phyloP scores from a whole-genome alignment of 2,888 invertebrate species.

The Xylota sylvarum region DNA sequence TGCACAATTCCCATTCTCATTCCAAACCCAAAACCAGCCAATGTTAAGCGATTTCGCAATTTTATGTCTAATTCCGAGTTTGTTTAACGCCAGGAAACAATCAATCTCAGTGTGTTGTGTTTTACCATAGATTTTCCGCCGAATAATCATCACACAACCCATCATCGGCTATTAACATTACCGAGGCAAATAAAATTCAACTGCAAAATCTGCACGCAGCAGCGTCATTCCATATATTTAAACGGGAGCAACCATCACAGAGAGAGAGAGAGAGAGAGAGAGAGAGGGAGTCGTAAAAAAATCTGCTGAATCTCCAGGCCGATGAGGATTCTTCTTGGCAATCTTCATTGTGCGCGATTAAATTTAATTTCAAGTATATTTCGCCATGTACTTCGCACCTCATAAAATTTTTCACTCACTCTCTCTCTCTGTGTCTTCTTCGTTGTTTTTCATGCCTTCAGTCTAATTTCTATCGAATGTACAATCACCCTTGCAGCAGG shows the following conservation, averaged over 20 bases:
- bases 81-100: constrained; percentile 70
- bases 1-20: constrained; percentile 4
- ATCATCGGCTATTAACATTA: constrained; percentile 46
- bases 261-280: neutral
- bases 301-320: constrained; percentile 36
- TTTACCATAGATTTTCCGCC: constrained; percentile 35
- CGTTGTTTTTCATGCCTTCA: neutral
- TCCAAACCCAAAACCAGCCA: neutral
- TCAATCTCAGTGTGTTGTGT: constrained; percentile 56
- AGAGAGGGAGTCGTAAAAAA: constrained; percentile 26
- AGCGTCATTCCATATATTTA: neutral
- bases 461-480: constrained; percentile 52
- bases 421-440: no score
- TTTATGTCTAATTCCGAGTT: constrained; percentile 46
- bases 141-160: constrained; percentile 36
- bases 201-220: constrained; percentile 46
- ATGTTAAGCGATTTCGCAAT: constrained; percentile 58
- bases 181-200: constrained; percentile 37
- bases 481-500: constrained; percentile 58
- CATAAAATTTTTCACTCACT: constrained; percentile 68
- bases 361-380: constrained; percentile 76
- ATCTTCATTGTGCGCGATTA: constrained; percentile 69
- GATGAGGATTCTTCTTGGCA: constrained; percentile 47
- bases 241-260: neutral
- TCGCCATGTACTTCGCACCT: constrained; percentile 76